Base-by-base conservation (phyloP, 2,888 invertebrate genomes). In the Chymomyza caudatula region DNA sequence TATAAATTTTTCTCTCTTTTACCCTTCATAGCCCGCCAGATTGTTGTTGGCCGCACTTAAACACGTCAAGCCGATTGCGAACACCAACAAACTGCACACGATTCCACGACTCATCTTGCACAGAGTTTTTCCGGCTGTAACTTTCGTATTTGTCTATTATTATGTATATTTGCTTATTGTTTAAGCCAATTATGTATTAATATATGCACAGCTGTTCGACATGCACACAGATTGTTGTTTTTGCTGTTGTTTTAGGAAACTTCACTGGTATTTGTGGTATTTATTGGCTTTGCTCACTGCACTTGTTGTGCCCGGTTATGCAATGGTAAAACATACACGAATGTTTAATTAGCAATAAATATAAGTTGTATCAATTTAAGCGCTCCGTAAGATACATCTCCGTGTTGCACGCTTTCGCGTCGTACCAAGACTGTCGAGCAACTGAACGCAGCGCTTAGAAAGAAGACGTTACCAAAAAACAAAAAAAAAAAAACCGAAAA, bases 21-120 rank as follows among this genome's bases (percentile, higher is more conserved):
- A 88, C 88, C 88, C 89, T 69, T 88, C 87, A 76, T 88, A 88
- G 69, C 83, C 81, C 58, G 80, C 84, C 69, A 88, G 78, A 71
- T 88, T 88, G 70, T 88, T 88, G 70, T 76, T 81, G 44, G 66
- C 65, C 20, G 57, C 73, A 54, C 65, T 49, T 47, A 67, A 63
- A 69, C 65, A 64, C 63, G 75, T 65, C 67, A 82, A 63, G 13
- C 64, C 61, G 69, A 70, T 15, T 59, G 82, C 74, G 23, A 77
- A 75, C 66, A 82, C 52, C 64, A 65, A 53, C 59, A 73, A 73
- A 61, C 70, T 73, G 54, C 72, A 82, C 79, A 80, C 79, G 85
- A 80, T 78, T 47, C 44, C 13, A 47, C 5, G 11, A 15, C 15
- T 47, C 15, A 17, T 37, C 29, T 37, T 8, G 29, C 11, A 37